Conservation (phyloP, 2,113 vertebrate genomes). For the Pteropus alecto region DNA sequence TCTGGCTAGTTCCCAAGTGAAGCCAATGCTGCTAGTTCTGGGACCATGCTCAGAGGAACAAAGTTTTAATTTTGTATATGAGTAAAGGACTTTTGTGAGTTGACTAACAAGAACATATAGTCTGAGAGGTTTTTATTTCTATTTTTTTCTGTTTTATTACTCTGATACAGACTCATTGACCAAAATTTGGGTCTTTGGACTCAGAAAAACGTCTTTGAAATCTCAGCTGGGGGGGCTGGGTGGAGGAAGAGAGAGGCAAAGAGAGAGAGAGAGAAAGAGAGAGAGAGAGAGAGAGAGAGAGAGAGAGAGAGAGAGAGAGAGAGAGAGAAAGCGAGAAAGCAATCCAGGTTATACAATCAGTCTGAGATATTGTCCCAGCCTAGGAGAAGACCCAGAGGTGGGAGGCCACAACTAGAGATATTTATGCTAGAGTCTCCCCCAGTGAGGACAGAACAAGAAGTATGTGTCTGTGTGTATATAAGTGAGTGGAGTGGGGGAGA, state of each 20-base stretch:
- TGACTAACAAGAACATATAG: background rate
- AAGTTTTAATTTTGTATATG: background rate
- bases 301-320: accelerated
- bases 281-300: background rate
- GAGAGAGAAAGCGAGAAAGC: background rate
- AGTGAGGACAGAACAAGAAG: background rate
- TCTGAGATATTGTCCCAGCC: background rate
- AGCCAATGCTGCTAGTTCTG: accelerated
- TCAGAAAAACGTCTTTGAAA: background rate
- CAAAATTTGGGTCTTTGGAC: background rate
- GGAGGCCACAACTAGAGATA: too few species aligned
- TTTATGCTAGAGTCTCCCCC: background rate
- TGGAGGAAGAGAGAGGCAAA: too few species aligned
- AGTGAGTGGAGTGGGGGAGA: background rate
- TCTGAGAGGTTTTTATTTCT: background rate
- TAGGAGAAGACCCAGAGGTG: background rate
- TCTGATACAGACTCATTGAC: too few species aligned
- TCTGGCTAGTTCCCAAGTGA: background rate
- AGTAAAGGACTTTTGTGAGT: background rate
- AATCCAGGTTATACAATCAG: background rate
- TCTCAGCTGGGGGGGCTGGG: background rate
- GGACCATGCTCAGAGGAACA: background rate
- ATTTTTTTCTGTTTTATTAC: background rate
- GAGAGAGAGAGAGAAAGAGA: too few species aligned
- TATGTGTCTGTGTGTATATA: background rate